phyloP scores from a whole-genome alignment of 2,888 invertebrate genomes.

The Chymomyza fuscimana region DNA sequence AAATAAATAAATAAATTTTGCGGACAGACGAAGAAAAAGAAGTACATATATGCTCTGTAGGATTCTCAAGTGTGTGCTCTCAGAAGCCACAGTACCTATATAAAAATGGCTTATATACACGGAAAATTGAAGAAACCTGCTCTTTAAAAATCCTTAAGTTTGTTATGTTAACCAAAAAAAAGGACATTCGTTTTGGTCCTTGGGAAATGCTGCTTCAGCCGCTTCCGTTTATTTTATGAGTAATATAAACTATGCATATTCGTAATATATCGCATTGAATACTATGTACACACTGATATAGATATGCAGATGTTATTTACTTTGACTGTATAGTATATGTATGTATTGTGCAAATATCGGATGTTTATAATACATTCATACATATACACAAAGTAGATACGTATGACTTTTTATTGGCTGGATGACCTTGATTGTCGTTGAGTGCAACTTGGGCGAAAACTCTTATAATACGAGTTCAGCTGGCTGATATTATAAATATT shows the following conservation, averaged over 20 bases:
- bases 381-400: conserved; percentile 7
- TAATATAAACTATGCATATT: background rate
- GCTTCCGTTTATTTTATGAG: conserved; percentile 25
- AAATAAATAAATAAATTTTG: too few relatives aligned
- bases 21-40: too few relatives aligned
- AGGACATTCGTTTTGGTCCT: conserved; percentile 27
- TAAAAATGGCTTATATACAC: too few relatives aligned
- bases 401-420: conserved; percentile 6
- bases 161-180: background rate
- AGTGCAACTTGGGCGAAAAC: background rate
- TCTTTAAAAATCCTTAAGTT: too few relatives aligned
- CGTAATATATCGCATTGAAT: conserved; percentile 7
- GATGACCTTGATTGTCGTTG: background rate
- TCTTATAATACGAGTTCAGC: background rate
- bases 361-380: conserved; percentile 10
- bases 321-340: conserved; percentile 26
- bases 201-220: conserved; percentile 15
- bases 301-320: conserved; percentile 18
- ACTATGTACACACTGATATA: background rate
- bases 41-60: too few relatives aligned
- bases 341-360: conserved; percentile 23
- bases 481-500: background rate
- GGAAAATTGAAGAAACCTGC: too few relatives aligned
- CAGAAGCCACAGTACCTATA: too few relatives aligned
- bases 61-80: too few relatives aligned